These are phyloP conservation scores for Drosophila arizonae DNA, from an alignment of 1,140 invertebrate species.

Conservation along the genomic window DNA sequence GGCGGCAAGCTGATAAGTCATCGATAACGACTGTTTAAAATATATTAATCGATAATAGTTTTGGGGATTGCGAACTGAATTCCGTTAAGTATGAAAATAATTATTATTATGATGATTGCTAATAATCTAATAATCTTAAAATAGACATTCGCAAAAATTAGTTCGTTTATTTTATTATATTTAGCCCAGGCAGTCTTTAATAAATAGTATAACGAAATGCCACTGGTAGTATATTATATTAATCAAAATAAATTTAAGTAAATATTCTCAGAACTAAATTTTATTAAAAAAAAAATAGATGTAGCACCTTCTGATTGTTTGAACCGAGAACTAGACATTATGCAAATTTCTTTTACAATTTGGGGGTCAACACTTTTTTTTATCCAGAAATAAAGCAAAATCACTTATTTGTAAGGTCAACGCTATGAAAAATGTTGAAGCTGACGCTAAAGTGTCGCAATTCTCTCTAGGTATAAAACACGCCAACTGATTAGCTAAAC, in stretches of 20 bases:
- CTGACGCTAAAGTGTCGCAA: conserved; percentile 51
- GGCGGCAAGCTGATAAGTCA: conserved; percentile 10
- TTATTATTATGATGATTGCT: neutral
- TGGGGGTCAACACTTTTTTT: conserved; percentile 26
- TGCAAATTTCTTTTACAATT: conserved; percentile 11
- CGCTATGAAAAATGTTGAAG: conserved; percentile 22
- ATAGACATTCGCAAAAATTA: no score
- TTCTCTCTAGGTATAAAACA: conserved; percentile 33
- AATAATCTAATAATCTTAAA: no score
- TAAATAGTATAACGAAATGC: neutral
- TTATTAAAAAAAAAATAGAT: neutral
- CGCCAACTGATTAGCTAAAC: conserved; percentile 62
- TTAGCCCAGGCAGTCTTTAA: no score
- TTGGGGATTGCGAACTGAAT: neutral
- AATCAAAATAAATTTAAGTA: no score
- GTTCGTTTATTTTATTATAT: no score
- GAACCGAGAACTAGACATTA: conserved; percentile 1
- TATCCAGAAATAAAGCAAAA: conserved; percentile 20
- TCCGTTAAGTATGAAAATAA: neutral
- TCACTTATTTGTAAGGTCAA: conserved; percentile 25
- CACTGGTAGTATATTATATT: neutral
- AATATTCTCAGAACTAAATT: no score
- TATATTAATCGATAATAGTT: neutral
- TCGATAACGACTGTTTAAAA: neutral
- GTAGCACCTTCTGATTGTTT: neutral